Percentiles rank a stretch among this genome's conserved stretches.
phyloP scores from a whole-genome alignment of 2,113 vertebrate species.

The Etia nguti region DNA sequence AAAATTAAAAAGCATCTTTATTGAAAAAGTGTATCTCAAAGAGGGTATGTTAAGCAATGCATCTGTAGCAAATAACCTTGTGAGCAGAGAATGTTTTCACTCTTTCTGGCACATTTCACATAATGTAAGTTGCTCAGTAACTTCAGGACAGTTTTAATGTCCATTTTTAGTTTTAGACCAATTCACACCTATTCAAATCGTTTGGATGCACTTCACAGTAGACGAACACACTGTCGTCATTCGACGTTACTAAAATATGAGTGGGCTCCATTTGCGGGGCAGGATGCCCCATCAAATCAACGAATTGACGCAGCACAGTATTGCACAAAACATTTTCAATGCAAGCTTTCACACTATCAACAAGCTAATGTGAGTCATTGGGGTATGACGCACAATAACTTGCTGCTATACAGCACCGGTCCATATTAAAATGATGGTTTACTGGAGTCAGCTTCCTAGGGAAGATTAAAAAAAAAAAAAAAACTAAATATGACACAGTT shows the following conservation, averaged over 20 bases:
- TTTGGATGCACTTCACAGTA: not conserved
- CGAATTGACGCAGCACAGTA: not conserved
- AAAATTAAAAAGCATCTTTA: not conserved
- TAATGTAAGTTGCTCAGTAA: not conserved
- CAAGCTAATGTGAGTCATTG: not conserved
- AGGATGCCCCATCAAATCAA: not conserved
- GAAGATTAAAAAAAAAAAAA: not conserved
- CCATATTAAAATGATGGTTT: not conserved
- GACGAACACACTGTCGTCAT: not conserved
- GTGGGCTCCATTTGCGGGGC: not conserved
- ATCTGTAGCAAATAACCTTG: not conserved
- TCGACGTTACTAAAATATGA: not conserved
- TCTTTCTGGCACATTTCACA: not conserved
- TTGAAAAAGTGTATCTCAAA: not conserved
- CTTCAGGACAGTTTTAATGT: not conserved
- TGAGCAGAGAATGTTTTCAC: not conserved
- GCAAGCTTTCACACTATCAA: not conserved
- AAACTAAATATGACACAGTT: not conserved
- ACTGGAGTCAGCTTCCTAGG: not conserved
- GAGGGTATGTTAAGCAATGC: not conserved
- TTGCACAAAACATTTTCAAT: not conserved
- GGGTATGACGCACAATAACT: not conserved
- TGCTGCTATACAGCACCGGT: not conserved
- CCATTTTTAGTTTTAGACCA: not conserved
- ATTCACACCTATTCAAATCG: not conserved